Conservation (phyloP, 1,140 invertebrate species). For the Oncopodura yosiiana region DNA sequence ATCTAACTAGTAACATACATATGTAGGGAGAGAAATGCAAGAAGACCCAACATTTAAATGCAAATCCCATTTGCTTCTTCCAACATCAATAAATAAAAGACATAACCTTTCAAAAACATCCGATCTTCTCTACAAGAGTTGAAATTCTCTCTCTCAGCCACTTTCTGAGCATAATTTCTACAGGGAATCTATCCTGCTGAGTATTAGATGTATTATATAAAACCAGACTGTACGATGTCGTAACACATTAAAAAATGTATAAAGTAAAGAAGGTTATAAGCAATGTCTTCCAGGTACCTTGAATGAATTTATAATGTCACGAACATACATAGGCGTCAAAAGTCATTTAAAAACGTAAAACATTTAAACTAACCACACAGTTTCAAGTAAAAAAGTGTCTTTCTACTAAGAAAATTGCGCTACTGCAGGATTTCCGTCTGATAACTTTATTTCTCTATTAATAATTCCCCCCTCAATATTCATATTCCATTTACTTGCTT, state of each 20-base stretch:
- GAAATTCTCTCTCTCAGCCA: not conserved
- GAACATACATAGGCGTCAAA: no score
- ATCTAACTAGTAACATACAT: no score
- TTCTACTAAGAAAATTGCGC: no score
- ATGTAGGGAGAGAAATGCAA: no score
- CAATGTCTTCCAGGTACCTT: no score
- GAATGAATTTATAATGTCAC: no score
- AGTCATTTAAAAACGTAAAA: no score
- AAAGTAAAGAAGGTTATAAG: no score
- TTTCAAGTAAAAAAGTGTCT: no score
- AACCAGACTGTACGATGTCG: not conserved
- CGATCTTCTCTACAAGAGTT: not conserved
- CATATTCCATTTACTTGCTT: no score
- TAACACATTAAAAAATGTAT: no score
- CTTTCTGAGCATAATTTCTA: not conserved
- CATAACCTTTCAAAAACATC: constrained; percentile 19
- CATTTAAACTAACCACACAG: no score
- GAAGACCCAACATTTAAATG: constrained; percentile 17
- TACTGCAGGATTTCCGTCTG: not conserved
- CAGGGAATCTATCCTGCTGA: not conserved
- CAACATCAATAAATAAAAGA: constrained; percentile 19
- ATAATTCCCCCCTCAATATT: not conserved
- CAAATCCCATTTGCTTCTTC: constrained; percentile 13
- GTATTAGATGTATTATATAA: not conserved
- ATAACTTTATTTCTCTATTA: not conserved